Percentiles rank a stretch among this genome's conserved stretches.
Evolutionary conservation across 2,888 invertebrate species (phyloP).

Genomic region (Gnatocerus cornutus): DNA sequence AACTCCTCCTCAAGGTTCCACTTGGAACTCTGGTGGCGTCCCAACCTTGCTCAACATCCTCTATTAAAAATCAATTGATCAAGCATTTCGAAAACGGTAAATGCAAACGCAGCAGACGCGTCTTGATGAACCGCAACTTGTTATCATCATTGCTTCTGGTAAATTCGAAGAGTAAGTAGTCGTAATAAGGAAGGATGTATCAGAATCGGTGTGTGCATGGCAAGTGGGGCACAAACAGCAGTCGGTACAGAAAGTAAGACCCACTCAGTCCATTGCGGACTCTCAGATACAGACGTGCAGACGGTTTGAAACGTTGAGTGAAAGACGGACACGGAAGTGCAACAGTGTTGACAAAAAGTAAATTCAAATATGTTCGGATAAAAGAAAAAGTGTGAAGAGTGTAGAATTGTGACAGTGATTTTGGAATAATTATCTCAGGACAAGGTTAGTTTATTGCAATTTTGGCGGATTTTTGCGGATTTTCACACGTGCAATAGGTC

Average conservation of each 20-base stretch:
- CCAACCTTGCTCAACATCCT: constrained; percentile 8
- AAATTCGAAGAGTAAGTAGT: constrained; percentile 47
- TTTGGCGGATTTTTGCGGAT: not conserved
- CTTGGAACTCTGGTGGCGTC: constrained; percentile 10
- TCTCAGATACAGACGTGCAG: constrained; percentile 37
- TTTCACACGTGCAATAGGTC: too few relatives aligned
- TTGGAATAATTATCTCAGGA: constrained; percentile 1
- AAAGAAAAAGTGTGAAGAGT: constrained; percentile 17
- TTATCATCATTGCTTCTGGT: constrained; percentile 29
- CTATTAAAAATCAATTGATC: too few relatives aligned
- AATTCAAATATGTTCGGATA: constrained; percentile 38
- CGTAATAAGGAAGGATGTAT: constrained; percentile 60
- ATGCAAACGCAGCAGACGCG: not conserved
- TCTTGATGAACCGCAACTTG: constrained; percentile 23
- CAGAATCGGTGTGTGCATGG: constrained; percentile 39
- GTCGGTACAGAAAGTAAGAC: constrained; percentile 47
- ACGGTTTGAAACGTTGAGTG: constrained; percentile 36
- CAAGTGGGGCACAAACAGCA: constrained; percentile 48
- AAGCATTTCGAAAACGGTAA: constrained; percentile 2
- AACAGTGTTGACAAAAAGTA: constrained; percentile 10
- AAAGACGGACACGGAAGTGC: constrained; percentile 48
- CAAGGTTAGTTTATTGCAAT: constrained; percentile 19
- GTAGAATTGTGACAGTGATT: constrained; percentile 28
- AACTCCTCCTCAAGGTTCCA: constrained; percentile 1
- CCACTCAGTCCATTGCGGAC: constrained; percentile 47